phyloP scores from a whole-genome alignment of 2,797 vertebrate genomes.

The Mormyrus proboscirostris region DNA sequence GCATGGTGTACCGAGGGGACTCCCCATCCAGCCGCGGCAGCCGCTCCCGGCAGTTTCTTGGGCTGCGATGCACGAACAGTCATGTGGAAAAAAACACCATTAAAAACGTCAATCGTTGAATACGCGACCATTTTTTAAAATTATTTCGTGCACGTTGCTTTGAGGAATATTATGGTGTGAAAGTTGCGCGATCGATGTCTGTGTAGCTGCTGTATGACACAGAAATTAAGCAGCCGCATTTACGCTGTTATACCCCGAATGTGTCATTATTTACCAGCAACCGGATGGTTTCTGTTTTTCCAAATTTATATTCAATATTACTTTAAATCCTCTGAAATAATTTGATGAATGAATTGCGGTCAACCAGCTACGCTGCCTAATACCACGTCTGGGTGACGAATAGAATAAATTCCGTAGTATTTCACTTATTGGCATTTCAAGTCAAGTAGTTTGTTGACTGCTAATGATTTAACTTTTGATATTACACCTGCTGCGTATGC shows the following conservation, averaged over 20 bases:
- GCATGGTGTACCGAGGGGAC: conserved; percentile 42
- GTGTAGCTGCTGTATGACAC: conserved; percentile 48
- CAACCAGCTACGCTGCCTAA: neutral
- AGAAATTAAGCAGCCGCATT: conserved; percentile 47
- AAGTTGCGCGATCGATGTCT: conserved; percentile 57
- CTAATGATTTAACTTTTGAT: neutral
- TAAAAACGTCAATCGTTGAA: neutral
- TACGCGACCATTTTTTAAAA: neutral
- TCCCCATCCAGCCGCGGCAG: conserved; percentile 3
- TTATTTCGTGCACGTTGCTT: neutral
- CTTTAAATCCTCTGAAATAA: neutral
- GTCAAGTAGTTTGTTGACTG: too few species aligned
- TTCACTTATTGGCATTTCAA: neutral
- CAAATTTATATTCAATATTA: neutral
- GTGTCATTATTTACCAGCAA: neutral
- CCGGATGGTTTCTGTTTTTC: neutral
- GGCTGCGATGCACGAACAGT: neutral
- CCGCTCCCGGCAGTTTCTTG: conserved; percentile 25
- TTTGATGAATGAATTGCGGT: neutral
- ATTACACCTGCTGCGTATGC: neutral
- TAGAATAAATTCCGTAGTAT: neutral
- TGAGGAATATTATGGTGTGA: conserved; percentile 36
- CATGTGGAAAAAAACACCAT: neutral
- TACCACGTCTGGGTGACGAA: neutral
- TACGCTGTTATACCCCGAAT: neutral